Base-by-base conservation (phyloP, 2,113 vertebrate species). In the Myanophis thanlyinensis region DNA sequence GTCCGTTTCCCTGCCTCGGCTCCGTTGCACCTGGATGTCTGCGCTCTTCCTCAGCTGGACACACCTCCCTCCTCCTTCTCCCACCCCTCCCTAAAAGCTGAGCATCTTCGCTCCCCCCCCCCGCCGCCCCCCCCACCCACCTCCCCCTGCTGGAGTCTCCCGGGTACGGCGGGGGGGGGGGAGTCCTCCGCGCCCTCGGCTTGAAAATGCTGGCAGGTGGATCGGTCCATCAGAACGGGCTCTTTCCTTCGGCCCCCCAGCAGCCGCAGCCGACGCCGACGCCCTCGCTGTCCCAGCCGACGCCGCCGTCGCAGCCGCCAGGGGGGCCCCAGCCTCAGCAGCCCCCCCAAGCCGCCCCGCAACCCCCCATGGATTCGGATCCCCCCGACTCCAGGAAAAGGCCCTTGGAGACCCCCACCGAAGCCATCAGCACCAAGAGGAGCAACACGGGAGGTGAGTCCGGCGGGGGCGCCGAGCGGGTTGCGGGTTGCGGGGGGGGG, bases 381-480 rank as follows among this genome's bases (percentile, higher is more conserved):
- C 98, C 98, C 20, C 98, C 98, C 91, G 98, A 98, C 96, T 98
- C 98, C 11, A 97, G 98, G 90, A 98, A 98, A 95, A 98, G 98
- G 97, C 98, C 98, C 52, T 95, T 98, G 95, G 98, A 98, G 98
- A 98, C 98, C 54, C 98, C 98, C 80, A 98, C 98, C 84, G 98
- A 98, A 96, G 98, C 98, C 93, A 98, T 97, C 97, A 98, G 98
- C 98, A 98, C 98, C 96, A 98, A 98, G 93, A 97, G 98, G 95
- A 98, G 98, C 93, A 98, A 98, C 97, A 98, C 98, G 46, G 98
- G 98, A 98, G 98, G 98, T 98, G 97, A 98, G 98, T 93, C 5
- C 47, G 1, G 13, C 1, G 13, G 30, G 52, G 7, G 10, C 3
- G 30, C 4, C 15, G 15, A 23, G 9, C 6, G 15, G 47, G 15